Evolutionary conservation across 2,113 vertebrate genomes (phyloP).

Genomic region (Cisticola juncidis): DNA sequence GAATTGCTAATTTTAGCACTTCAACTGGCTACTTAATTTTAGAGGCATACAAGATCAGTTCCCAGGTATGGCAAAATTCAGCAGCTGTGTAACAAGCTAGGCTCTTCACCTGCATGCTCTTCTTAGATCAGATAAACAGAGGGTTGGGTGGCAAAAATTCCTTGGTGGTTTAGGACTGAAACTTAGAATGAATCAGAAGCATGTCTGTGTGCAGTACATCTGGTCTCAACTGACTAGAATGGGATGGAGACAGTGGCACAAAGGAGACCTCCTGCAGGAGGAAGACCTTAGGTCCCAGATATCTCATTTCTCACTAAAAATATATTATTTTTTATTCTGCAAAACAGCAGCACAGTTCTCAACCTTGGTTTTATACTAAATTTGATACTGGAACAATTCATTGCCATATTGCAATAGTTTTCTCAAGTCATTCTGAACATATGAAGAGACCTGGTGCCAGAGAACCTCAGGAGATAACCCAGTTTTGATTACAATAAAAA

Average conservation of each 20-base stretch:
- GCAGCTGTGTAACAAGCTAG: background rate
- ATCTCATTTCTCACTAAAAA: background rate
- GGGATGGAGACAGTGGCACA: background rate
- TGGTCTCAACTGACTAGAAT: background rate
- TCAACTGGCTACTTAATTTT: background rate
- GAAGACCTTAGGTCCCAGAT: background rate
- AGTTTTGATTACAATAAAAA: background rate
- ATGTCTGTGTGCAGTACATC: background rate
- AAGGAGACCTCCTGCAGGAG: background rate
- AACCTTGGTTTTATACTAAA: background rate
- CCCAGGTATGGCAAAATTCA: background rate
- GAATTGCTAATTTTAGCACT: background rate
- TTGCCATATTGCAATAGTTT: background rate
- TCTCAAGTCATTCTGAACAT: background rate
- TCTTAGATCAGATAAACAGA: background rate
- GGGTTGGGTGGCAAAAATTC: background rate
- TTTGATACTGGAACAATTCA: background rate
- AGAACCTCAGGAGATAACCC: background rate
- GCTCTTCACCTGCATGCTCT: background rate
- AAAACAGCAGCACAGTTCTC: background rate
- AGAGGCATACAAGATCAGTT: background rate
- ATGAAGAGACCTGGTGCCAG: background rate
- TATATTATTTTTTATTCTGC: background rate
- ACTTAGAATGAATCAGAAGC: fast-evolving
- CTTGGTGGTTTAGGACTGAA: background rate